Evolutionary conservation across 2,797 vertebrate genomes (phyloP), one percentile per base, ranked within the genome.

Genomic region (Pelobates cultripes): DNA sequence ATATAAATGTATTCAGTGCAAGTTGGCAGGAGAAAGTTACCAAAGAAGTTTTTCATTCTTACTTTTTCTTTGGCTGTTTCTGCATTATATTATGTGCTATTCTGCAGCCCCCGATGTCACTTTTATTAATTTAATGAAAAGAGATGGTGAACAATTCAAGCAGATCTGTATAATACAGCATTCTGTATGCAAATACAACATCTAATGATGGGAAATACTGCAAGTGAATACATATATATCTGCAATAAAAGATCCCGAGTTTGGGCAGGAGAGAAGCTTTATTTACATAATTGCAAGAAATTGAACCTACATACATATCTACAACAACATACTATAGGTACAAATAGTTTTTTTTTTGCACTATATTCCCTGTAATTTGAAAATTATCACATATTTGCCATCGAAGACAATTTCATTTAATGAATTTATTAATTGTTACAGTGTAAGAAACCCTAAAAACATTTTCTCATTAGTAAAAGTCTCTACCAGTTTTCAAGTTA

Each of bases 101-200:
- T 64, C 41, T 51, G 4, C 7, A 64, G 17, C 4, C 60, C 15
- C 57, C 41, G 60, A 40, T 66, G 74, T 76, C 74, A 66, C 12
- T 53, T 17, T 47, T 76, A 76, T 76, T 76, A 45, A 76, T 76
- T 40, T 76, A 76, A 76, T 76, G 74, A 76, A 76, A 76, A 76
- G 74, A 66, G 43, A 76, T 76, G 60, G 74, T n/a, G 61, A 76
- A 76, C 60, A 76, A 66, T 76, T 76, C 61, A 66, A 66, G 17
- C 61, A 41, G 15, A 66, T 76, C 66, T 76, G 74, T 76, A 76
- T 76, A 76, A 76, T 76, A 76, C 61, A 57, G 61, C 74, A 76
- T 76, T 76, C 74, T 66, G 74, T 76, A 76, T 76, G 74, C 61
- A 76, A 66, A 47, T 64, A 66, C 4, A 76, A 43, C 61, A 76